Base-by-base conservation (phyloP, 2,888 invertebrate genomes). In the Zeuzera pyrina region DNA sequence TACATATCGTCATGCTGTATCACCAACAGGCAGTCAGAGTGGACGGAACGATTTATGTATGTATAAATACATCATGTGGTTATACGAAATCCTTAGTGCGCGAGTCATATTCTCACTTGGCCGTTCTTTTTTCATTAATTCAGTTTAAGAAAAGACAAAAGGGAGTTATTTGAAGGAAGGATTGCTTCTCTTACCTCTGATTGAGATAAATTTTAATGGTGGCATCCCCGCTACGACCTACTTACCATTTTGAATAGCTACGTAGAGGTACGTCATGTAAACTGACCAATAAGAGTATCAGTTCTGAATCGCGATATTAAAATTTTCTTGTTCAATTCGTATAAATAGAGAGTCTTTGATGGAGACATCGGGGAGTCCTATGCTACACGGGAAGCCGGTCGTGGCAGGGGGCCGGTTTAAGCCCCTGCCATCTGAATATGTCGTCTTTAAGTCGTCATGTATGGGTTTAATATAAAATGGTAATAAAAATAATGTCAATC, bases 371-470 rank as follows among this genome's bases (percentile, higher is more conserved):
- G 67, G 73, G 63, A 63, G 73, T 73, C 74, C 72, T 41, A 38
- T 43, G 49, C 62, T 67, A 70, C 72, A 49, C 49, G 64, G 71
- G 57, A 40, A 51, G 52, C 63, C 57, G 72, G 74, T 62, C 26
- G 34, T 37, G 42, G 55, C 53, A 54, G 51, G 52, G 62, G 55
- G 57, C 55, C 65, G 59, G 59, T 38, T 40, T 52, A 55, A 63
- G 42, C 43, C 56, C 47, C 50, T 51, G 57, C 52, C 53, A 56
- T 57, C 61, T 58, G 53, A 57, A 57, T 64, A 57, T 57, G 57
- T 51, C 59, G 51, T 49, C 52, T 48, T 25, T 39, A 35, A 52
- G 36, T n/a, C n/a, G n/a, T n/a, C n/a, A n/a, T n/a, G 33, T 38
- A 38, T 41, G 36, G 35, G 39, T 41, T 39, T 31, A 34, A 35